A percentile compares a stretch with the other conserved stretches of the same genome.
These are phyloP conservation scores for Drosophila nasuta DNA, from an alignment of 1,140 invertebrate genomes.

Conservation along the genomic window DNA sequence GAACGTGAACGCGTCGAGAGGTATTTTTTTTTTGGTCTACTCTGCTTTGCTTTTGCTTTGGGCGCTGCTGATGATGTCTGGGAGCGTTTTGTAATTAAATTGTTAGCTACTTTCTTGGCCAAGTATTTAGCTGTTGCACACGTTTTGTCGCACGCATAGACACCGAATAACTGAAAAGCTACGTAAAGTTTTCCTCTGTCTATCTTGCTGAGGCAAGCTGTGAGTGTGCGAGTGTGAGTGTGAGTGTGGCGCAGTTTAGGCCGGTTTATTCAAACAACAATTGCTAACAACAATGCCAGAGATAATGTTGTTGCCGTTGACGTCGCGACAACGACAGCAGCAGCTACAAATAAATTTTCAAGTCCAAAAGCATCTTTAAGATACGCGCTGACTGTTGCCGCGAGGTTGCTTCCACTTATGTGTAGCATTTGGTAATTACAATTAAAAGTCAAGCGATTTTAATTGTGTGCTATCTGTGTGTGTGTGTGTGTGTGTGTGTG, in stretches of 20 bases:
- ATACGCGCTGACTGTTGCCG: constrained; percentile 48
- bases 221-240: not conserved
- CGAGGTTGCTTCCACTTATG: constrained; percentile 52
- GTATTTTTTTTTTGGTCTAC: too few species aligned
- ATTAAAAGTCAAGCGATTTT: constrained; percentile 78
- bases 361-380: constrained; percentile 75
- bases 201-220: constrained; percentile 9
- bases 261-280: constrained; percentile 80
- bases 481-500: constrained; percentile 12
- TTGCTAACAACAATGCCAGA: constrained; percentile 59
- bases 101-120: constrained; percentile 39
- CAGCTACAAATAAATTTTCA: constrained; percentile 72
- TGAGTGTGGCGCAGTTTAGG: constrained; percentile 46
- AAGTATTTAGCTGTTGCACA: constrained; percentile 34
- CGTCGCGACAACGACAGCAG: constrained; percentile 29
- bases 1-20: constrained; percentile 18
- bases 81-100: constrained; percentile 32
- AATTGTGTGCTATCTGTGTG: constrained; percentile 54
- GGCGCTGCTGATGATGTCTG: constrained; percentile 4
- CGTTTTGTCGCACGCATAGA: constrained; percentile 81
- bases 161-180: constrained; percentile 75
- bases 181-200: constrained; percentile 71
- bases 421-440: constrained; percentile 73
- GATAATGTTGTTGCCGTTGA: constrained; percentile 59
- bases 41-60: not conserved